Conservation (phyloP, 2,888 invertebrate genomes). For the Andricus curvator region DNA sequence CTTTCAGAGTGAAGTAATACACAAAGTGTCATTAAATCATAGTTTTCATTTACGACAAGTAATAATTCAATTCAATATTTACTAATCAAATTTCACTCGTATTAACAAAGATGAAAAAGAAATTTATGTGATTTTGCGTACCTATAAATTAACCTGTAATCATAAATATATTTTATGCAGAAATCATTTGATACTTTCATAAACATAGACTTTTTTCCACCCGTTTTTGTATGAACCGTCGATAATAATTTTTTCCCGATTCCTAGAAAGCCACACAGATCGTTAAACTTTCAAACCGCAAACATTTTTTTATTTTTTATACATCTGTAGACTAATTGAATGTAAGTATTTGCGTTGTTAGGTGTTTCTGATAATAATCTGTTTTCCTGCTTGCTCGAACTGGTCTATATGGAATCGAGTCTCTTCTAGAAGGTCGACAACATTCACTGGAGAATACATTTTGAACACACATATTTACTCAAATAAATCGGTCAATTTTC, state of each 20-base stretch:
- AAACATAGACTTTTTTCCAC: neutral
- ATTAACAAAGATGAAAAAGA: neutral
- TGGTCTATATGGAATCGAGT: neutral
- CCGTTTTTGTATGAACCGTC: neutral
- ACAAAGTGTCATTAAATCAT: neutral
- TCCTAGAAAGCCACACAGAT: neutral
- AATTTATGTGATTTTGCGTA: neutral
- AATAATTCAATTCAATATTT: neutral
- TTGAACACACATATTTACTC: neutral
- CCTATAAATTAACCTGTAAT: neutral
- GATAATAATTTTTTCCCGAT: neutral
- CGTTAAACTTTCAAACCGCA: neutral
- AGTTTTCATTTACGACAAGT: neutral
- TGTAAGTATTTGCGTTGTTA: neutral
- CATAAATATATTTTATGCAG: neutral
- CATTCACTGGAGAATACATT: slow-evolving; percentile 67
- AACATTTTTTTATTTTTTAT: neutral
- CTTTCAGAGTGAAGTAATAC: neutral
- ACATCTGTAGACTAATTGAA: neutral
- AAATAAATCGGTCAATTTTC: neutral
- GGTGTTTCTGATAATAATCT: neutral
- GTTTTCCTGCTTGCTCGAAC: neutral
- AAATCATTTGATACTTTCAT: neutral
- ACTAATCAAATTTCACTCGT: neutral
- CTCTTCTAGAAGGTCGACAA: slow-evolving; percentile 71